A percentile compares a stretch with the other conserved stretches of the same genome.
These are phyloP conservation scores for Crotalus horridus DNA, from an alignment of 2,113 vertebrate species.

Conservation along the genomic window DNA sequence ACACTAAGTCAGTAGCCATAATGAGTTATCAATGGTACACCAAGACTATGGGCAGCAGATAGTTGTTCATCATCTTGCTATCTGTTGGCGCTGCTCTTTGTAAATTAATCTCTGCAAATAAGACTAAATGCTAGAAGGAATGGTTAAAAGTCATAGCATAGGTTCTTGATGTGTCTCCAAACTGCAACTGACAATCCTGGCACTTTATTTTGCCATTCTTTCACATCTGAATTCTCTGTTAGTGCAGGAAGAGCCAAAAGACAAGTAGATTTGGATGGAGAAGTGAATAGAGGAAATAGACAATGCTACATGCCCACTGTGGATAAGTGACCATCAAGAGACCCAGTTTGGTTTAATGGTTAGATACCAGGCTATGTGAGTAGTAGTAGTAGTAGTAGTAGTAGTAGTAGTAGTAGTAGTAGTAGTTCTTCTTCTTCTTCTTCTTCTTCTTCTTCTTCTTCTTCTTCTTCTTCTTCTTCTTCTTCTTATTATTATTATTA, in stretches of 20 bases:
- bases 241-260: background rate
- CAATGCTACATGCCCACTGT: background rate
- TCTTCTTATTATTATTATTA: too few relatives aligned
- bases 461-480: too few relatives aligned
- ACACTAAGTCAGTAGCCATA: background rate
- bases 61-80: background rate
- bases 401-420: too few relatives aligned
- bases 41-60: background rate
- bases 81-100: background rate
- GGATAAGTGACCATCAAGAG: background rate
- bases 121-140: background rate
- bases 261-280: background rate
- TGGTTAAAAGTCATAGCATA: background rate
- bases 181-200: background rate
- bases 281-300: background rate
- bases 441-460: too few relatives aligned
- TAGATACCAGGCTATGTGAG: background rate
- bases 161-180: background rate
- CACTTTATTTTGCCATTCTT: background rate
- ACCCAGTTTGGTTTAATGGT: background rate
- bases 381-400: too few relatives aligned
- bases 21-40: background rate
- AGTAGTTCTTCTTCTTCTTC: too few relatives aligned
- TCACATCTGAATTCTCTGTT: background rate
- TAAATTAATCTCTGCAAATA: background rate